These are phyloP conservation scores for Perognathus longimembris DNA, from an alignment of 2,113 vertebrate species.

Conservation along the genomic window DNA sequence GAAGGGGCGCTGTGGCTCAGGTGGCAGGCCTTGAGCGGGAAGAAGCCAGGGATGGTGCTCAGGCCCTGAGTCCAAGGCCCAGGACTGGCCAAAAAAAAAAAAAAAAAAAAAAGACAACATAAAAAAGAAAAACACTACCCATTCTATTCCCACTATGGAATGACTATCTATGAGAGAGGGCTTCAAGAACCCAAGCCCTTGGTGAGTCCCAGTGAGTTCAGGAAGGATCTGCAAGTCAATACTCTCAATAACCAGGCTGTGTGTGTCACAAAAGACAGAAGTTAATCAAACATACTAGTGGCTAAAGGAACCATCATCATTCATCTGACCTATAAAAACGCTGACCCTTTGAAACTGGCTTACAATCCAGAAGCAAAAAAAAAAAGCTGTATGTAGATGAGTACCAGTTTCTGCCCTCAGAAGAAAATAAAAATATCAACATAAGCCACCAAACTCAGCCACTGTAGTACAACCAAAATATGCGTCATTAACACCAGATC, in stretches of 20 bases:
- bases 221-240: too few species aligned
- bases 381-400: background rate
- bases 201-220: fast-evolving
- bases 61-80: too few species aligned
- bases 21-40: too few species aligned
- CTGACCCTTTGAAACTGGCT: background rate
- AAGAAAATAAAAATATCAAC: background rate
- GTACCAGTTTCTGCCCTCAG: background rate
- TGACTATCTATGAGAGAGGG: background rate
- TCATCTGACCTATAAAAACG: background rate
- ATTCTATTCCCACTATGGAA: background rate
- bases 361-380: background rate
- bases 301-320: background rate
- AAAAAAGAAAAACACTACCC: too few species aligned
- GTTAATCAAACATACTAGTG: background rate
- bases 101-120: too few species aligned
- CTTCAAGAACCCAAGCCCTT: background rate
- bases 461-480: background rate
- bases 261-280: too few species aligned
- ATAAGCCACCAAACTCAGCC: background rate
- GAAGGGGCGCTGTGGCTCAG: too few species aligned
- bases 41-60: too few species aligned
- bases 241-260: background rate
- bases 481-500: background rate
- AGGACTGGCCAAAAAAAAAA: too few species aligned